Evolutionary conservation across 1,140 invertebrate genomes (phyloP).

Genomic region (Aphidius gifuensis): DNA sequence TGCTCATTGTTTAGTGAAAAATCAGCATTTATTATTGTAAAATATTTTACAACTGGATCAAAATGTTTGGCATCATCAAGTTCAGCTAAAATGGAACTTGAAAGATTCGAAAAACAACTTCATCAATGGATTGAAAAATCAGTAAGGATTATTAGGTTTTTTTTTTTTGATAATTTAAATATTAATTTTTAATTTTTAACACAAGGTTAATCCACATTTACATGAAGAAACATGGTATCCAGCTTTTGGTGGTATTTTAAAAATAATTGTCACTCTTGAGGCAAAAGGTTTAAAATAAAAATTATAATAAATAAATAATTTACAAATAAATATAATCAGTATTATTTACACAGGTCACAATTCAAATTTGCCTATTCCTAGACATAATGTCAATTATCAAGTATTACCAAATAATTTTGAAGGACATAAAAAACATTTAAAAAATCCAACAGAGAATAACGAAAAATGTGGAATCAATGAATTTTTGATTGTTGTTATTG

Average conservation of each 20-base stretch:
- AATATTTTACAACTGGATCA: conserved; percentile 57
- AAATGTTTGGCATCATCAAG: conserved; percentile 52
- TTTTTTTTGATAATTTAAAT: background rate
- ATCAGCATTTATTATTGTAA: conserved; percentile 57
- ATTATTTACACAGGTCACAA: background rate
- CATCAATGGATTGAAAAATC: conserved; percentile 56
- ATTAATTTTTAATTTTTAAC: background rate
- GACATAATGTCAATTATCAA: conserved; percentile 5
- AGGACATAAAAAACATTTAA: background rate
- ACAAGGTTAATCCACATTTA: conserved; percentile 56
- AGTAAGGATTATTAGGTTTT: conserved; percentile 28
- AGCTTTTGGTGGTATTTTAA: conserved; percentile 60
- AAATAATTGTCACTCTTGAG: conserved; percentile 58
- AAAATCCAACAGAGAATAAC: background rate
- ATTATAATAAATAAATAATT: conserved; percentile 5
- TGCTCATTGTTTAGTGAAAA: conserved; percentile 54
- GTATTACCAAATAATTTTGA: background rate
- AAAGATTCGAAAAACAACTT: conserved; percentile 57
- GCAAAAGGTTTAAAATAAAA: conserved; percentile 43
- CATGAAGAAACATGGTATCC: conserved; percentile 61
- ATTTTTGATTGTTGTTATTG: conserved; percentile 36
- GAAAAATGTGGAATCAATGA: conserved; percentile 22
- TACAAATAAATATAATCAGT: background rate
- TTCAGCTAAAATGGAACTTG: conserved; percentile 41
- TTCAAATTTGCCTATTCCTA: background rate